A percentile compares a stretch with the other conserved stretches of the same genome.
Conservation (phyloP, 2,113 vertebrate genomes). For the Passer montanus region DNA sequence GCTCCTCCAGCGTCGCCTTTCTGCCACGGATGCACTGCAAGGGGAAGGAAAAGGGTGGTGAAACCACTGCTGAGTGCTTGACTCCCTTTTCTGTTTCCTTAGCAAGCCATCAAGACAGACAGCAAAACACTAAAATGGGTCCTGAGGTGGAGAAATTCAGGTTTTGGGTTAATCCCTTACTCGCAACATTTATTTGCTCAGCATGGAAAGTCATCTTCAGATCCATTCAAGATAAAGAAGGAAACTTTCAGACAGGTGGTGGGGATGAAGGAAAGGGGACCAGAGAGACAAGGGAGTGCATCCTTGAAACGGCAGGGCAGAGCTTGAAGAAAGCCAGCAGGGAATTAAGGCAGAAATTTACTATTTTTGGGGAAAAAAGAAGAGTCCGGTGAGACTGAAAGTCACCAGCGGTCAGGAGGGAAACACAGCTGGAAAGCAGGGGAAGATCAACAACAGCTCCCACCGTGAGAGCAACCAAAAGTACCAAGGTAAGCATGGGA, state of each 20-base stretch:
- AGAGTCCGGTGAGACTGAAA: not conserved
- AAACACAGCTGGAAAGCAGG: not conserved
- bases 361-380: not conserved
- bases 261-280: not conserved
- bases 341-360: not conserved
- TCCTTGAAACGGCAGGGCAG: not conserved
- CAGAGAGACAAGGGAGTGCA: not conserved
- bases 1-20: constrained; percentile 94
- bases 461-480: accelerated
- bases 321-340: not conserved
- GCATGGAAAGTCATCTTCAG: not conserved
- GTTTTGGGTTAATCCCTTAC: not conserved
- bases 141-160: not conserved
- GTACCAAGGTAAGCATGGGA: accelerated
- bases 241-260: not conserved
- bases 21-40: constrained; percentile 90
- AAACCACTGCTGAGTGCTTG: not conserved
- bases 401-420: not conserved
- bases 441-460: not conserved
- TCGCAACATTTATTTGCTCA: not conserved
- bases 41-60: not conserved
- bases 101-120: not conserved
- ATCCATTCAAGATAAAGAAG: not conserved
- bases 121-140: not conserved
- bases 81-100: not conserved